Evolutionary conservation across 2,797 vertebrate genomes (phyloP).

Genomic region (Pterois miles): DNA sequence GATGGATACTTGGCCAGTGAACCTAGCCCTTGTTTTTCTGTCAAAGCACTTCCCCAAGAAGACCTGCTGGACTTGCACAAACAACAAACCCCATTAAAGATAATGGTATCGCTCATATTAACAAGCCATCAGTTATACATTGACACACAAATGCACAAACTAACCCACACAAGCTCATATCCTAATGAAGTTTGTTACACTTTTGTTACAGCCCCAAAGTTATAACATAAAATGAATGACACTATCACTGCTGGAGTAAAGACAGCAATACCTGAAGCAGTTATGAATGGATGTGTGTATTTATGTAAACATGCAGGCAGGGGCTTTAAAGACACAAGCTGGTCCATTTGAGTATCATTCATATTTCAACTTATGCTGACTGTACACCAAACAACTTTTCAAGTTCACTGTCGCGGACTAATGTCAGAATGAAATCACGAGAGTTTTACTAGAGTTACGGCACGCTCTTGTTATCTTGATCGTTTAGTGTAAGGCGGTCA

Average conservation of each 20-base stretch:
- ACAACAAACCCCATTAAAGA: slow-evolving; percentile 52
- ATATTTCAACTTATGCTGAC: not conserved
- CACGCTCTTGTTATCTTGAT: no score
- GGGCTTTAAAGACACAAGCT: not conserved
- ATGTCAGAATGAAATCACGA: no score
- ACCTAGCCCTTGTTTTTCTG: slow-evolving; percentile 13
- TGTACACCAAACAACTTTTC: no score
- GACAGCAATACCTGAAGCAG: not conserved
- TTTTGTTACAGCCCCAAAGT: not conserved
- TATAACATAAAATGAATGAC: not conserved
- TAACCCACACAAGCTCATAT: slow-evolving; percentile 2
- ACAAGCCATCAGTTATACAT: slow-evolving; percentile 37
- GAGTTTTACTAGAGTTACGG: no score
- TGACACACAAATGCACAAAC: slow-evolving; percentile 26
- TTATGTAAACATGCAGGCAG: not conserved
- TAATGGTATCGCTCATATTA: slow-evolving; percentile 54
- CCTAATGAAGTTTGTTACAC: slow-evolving; percentile 18
- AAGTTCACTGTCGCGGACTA: no score
- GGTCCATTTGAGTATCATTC: not conserved
- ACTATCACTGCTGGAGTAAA: not conserved
- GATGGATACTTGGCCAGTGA: slow-evolving; percentile 45
- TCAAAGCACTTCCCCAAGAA: slow-evolving; percentile 20
- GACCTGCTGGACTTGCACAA: slow-evolving; percentile 59
- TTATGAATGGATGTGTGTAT: not conserved
- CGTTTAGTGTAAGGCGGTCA: no score